These are phyloP conservation scores for Malacoctenus gilli DNA, from an alignment of 2,797 vertebrate species.

Conservation along the genomic window DNA sequence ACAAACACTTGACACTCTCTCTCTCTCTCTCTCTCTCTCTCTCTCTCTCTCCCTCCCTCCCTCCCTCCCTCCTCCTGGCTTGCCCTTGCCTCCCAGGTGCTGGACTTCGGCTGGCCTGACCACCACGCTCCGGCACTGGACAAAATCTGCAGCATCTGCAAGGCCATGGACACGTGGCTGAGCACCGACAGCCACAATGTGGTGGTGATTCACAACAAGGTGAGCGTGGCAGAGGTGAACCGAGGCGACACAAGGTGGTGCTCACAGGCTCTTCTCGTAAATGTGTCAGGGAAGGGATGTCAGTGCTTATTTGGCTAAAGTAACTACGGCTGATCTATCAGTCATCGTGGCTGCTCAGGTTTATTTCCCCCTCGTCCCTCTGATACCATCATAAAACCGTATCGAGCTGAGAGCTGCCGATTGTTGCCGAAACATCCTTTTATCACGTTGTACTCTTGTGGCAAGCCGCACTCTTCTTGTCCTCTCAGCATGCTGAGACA, in stretches of 20 bases:
- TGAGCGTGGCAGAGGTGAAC: conserved; percentile 70
- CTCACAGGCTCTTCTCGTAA: conserved; percentile 42
- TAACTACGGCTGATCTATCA: too few species aligned
- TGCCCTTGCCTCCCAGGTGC: too few species aligned
- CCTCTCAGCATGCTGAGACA: conserved; percentile 17
- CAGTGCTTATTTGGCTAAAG: too few species aligned
- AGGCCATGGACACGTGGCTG: conserved; percentile 98
- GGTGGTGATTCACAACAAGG: conserved; percentile 97
- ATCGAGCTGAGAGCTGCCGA: too few species aligned
- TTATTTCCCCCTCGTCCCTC: conserved; percentile 43
- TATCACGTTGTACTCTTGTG: conserved; percentile 44
- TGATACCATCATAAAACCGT: conserved; percentile 45
- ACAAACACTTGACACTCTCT: too few species aligned
- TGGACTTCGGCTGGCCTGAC: conserved; percentile 98
- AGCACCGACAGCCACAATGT: conserved; percentile 89
- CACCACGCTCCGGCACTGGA: conserved; percentile 95
- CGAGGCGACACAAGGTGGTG: conserved; percentile 50
- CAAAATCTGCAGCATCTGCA: conserved; percentile 98
- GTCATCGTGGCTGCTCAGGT: conserved; percentile 35
- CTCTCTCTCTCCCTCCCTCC: background rate
- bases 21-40: background rate
- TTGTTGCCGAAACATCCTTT: conserved; percentile 40
- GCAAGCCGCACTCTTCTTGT: conserved; percentile 53
- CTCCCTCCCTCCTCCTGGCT: background rate
- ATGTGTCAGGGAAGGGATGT: too few species aligned